Conservation (phyloP, 2,113 vertebrate species). For the Dinomys branickii region DNA sequence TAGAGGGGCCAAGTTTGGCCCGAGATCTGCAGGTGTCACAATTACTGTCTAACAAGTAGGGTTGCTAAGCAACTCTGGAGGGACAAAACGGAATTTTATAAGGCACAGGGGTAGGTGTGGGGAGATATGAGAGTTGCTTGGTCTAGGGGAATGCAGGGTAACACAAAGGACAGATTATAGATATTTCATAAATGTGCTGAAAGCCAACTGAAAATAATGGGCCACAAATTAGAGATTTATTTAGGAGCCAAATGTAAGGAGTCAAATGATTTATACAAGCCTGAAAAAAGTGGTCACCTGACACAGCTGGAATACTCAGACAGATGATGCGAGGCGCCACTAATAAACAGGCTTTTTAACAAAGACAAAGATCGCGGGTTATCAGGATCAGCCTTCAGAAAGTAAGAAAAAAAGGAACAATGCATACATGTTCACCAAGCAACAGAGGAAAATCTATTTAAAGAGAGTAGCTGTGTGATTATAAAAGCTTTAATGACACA, state of each 20-base stretch:
- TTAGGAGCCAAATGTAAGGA: conserved; percentile 4
- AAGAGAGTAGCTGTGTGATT: conserved; percentile 9
- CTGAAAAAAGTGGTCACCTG: neutral
- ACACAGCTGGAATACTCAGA: neutral
- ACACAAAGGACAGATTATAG: neutral
- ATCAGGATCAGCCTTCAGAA: conserved; percentile 55
- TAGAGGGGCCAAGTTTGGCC: neutral
- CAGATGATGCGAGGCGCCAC: neutral
- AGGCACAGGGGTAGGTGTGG: neutral
- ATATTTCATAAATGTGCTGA: conserved; percentile 6
- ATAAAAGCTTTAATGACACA: conserved; percentile 49
- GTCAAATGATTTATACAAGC: neutral
- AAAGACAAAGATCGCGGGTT: conserved; percentile 68
- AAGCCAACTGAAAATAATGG: conserved; percentile 21
- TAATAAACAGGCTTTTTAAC: conserved; percentile 67
- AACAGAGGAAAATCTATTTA: conserved; percentile 51
- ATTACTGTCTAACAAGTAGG: neutral
- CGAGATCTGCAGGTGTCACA: neutral
- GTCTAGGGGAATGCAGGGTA: neutral
- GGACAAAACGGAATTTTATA: neutral
- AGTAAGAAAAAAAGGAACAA: neutral
- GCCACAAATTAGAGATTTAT: neutral
- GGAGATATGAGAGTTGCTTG: neutral
- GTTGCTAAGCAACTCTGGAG: neutral
- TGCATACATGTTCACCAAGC: conserved; percentile 23